These are phyloP conservation scores for Telenomus remus DNA, from an alignment of 1,140 invertebrate genomes.

Conservation along the genomic window DNA sequence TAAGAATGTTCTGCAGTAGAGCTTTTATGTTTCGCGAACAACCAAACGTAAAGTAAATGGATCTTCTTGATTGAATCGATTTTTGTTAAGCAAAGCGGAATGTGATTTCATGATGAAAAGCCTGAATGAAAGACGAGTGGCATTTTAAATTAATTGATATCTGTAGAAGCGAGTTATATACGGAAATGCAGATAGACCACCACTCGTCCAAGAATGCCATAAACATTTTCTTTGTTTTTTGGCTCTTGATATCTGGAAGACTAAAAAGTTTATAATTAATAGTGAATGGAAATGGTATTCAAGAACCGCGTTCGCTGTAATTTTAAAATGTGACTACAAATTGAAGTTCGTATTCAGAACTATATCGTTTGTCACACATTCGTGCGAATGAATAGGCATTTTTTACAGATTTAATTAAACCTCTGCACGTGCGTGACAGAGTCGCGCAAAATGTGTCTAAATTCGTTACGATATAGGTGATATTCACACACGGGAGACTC, in stretches of 20 bases:
- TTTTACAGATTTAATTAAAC: no score
- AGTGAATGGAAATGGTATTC: slow-evolving; percentile 41
- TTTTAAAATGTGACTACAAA: slow-evolving; percentile 14
- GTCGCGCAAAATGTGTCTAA: slow-evolving; percentile 13
- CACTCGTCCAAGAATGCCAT: slow-evolving; percentile 1
- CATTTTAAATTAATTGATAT: slow-evolving; percentile 26
- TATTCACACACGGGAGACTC: no score
- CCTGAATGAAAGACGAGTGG: neutral
- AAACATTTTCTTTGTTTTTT: slow-evolving; percentile 32
- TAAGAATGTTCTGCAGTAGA: no score
- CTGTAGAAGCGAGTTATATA: neutral
- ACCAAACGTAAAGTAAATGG: neutral
- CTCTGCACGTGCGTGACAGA: slow-evolving; percentile 5
- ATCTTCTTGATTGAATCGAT: slow-evolving; percentile 13
- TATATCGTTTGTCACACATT: slow-evolving; percentile 21
- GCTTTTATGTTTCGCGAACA: neutral
- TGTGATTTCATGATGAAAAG: slow-evolving; percentile 7
- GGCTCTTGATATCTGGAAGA: slow-evolving; percentile 27
- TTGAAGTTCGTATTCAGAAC: slow-evolving; percentile 27
- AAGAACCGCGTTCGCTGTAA: slow-evolving; percentile 17
- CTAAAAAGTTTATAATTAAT: slow-evolving; percentile 13
- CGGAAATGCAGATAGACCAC: slow-evolving; percentile 3
- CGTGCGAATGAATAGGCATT: slow-evolving; percentile 8
- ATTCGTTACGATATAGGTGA: no score
- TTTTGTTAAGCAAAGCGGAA: slow-evolving; percentile 17